Evolutionary conservation across 35 echinoderm and acorn worm genomes (phyloP), one percentile per base, ranked within the genome.

Genomic region (Lytechinus variegatus): DNA sequence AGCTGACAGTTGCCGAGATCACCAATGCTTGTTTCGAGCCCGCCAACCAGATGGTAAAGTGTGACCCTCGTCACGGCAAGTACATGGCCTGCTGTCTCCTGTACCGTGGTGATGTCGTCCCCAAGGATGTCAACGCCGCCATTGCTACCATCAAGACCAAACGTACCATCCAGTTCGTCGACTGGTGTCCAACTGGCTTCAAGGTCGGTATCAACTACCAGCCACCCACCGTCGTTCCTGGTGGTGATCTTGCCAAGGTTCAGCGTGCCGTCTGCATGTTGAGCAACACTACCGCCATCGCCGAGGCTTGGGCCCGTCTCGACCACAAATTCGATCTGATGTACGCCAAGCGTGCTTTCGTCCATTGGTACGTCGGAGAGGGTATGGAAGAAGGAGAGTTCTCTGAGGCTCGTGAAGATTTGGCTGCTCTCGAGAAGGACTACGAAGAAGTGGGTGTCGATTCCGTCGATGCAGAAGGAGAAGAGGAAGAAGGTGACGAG

Each of bases 141-240:
- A 96, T 96, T 54, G 96, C 96, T 89, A 89, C 95, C 92, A 96
- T 96, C 95, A 96, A 96, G 86, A 96, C 95, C 71, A 96, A 94
- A 92, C 95, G 95, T n/a, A 94, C 95, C 53, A 96, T 96, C 86
- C 95, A 96, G 95, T 96, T 96, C 86, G 95, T 96, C 9, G 95
- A 96, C 92, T 96, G 95, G 95, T 96, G 95, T 94, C 95, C 95
- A 94, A 96, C 95, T 94, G 95, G 95, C 92, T 96, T 96, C 95
- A 96, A 96, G 92, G 95, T 96, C 71, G 95, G 95, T 92, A 96
- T 96, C 95, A 96, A 96, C 95, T 96, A 96, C 95, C 95, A 96
- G n/a, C 96, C 96, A 52, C 96, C 96, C 21, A 96, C 96, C 79
- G 92, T 94, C 0, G 96, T 96, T 21, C 96, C 96, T 14, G 96